Evolutionary conservation across 1,140 invertebrate genomes (phyloP).

Genomic region (Macrosteles quadrilineatus): DNA sequence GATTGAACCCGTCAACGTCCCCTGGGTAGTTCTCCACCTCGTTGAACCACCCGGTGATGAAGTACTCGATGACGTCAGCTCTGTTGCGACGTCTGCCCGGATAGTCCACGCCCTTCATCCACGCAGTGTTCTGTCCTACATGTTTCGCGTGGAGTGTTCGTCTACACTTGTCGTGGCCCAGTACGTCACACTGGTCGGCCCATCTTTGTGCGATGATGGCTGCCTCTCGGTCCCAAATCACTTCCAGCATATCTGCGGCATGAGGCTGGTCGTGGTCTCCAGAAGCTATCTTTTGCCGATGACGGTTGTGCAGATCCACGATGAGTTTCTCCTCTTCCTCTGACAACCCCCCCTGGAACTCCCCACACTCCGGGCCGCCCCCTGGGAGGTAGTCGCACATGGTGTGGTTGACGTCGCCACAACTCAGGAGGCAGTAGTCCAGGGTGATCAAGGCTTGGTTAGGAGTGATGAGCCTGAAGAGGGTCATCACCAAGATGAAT

Average conservation of each 20-base stretch:
- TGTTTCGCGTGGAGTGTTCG: background rate
- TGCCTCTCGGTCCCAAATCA: background rate
- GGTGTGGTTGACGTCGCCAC: constrained; percentile 1
- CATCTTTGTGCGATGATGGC: background rate
- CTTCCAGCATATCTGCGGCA: background rate
- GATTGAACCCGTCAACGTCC: background rate
- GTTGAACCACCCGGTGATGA: background rate
- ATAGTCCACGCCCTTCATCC: background rate
- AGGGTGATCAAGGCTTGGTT: too few relatives aligned
- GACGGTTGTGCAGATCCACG: background rate
- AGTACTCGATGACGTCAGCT: background rate
- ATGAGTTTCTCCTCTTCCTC: background rate
- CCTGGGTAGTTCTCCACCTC: background rate
- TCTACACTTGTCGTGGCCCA: background rate
- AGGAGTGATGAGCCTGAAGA: too few relatives aligned
- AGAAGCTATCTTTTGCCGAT: background rate
- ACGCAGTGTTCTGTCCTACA: background rate
- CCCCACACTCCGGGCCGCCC: background rate
- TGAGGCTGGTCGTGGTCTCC: background rate
- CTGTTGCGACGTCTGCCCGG: background rate
- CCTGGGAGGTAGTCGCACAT: constrained; percentile 5
- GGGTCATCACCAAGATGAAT: too few relatives aligned
- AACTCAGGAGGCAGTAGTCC: background rate
- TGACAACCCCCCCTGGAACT: background rate
- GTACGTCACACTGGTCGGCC: background rate